Evolutionary conservation across 2,888 invertebrate genomes (phyloP), one percentile per base, ranked within the genome.

Genomic region (Apamea monoglypha): DNA sequence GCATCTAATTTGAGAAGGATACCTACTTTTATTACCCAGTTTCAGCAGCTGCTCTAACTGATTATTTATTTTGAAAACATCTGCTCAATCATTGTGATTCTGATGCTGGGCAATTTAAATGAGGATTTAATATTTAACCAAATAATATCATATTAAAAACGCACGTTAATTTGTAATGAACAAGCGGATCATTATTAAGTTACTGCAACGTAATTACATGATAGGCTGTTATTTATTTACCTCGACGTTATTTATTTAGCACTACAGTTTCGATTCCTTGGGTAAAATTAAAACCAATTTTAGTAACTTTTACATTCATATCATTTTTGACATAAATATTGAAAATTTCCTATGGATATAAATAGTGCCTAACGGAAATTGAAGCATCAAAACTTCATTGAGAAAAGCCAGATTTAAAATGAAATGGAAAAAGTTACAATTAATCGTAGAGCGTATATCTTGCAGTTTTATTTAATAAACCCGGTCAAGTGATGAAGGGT

Each of bases 1-100:
- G 40, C 25, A 50, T 44, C 21, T 76, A 73, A 64, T 84, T 77
- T 56, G 50, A 66, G 53, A 72, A 84, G 61, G 29, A 71, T 70
- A 47, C 12, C 7, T 61, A n/a, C 6, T 25, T 69, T 44, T 29
- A 29, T n/a, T 50, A 53, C 32, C 29, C 16, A 25, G 50, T 64
- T 76, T 47, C 21, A 63, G 40, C 25, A 53, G 67, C n/a, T 53
- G 18, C 12, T 36, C 14, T 21, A 36, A 29, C 1, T 63, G 40
- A 40, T 40, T 29, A 29, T 6, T 29, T 66, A 50, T 32, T 66
- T 69, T 74, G 18, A 59, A 47, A 72, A 59, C 25, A 40, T 40
- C 2, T 66, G 36, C 10, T 63, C 44, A 1, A 40, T 64, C 56
- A 64, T 53, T 74, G 25, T 68, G 6, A 47, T 69, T 69, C 47